These are phyloP conservation scores for Tromatobia lineatoria DNA, from an alignment of 2,888 invertebrate species.

Conservation along the genomic window DNA sequence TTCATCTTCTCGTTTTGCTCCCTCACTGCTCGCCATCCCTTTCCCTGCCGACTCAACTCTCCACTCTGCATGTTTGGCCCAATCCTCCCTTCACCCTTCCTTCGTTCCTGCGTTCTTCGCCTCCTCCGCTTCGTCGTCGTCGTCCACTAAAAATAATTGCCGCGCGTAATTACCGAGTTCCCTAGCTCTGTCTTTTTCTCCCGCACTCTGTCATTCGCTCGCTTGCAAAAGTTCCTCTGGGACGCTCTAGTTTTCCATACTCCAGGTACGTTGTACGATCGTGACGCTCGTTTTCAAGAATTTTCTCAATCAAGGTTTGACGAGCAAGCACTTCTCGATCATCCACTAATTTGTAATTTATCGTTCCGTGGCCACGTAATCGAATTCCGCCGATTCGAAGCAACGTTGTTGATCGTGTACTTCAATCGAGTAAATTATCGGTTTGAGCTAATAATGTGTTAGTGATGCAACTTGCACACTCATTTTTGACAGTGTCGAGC, in stretches of 20 bases:
- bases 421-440: neutral
- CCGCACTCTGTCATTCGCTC: neutral
- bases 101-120: slow-evolving; percentile 36
- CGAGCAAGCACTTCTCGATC: slow-evolving; percentile 55
- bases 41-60: slow-evolving; percentile 35
- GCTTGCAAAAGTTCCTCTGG: slow-evolving; percentile 32
- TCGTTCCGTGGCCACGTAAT: slow-evolving; percentile 37
- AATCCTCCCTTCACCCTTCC: slow-evolving; percentile 25
- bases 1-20: neutral
- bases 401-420: slow-evolving; percentile 3
- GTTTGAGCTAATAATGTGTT: neutral
- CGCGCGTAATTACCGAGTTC: slow-evolving; percentile 78
- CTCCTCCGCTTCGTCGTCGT: slow-evolving; percentile 48
- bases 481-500: neutral
- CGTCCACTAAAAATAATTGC: slow-evolving; percentile 78
- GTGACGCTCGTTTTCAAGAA: slow-evolving; percentile 6
- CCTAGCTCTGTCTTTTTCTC: slow-evolving; percentile 51
- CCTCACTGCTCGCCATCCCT: slow-evolving; percentile 39
- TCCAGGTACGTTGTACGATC: neutral
- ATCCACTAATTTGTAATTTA: slow-evolving; percentile 57
- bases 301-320: slow-evolving; percentile 50
- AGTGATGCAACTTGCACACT: neutral
- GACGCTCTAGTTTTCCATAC: slow-evolving; percentile 42
- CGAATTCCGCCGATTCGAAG: slow-evolving; percentile 29
- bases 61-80: slow-evolving; percentile 43